Base-by-base conservation (phyloP, 2,113 vertebrate species). In the Shinisaurus crocodilurus region DNA sequence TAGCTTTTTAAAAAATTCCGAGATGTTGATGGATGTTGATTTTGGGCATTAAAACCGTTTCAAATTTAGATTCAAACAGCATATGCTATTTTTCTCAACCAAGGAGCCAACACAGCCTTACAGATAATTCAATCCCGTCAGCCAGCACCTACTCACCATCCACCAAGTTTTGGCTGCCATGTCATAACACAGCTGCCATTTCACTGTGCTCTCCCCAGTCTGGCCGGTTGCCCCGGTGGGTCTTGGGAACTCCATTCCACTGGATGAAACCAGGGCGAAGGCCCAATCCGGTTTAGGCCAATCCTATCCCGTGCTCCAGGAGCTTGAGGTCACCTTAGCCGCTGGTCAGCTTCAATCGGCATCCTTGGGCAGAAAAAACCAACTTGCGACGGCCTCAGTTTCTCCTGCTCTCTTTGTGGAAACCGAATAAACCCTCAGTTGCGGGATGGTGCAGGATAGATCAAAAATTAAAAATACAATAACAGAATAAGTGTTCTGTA, bases 131-230 rank as follows among this genome's bases (percentile, higher is more conserved):
- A 0, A 10, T 40, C n/a, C 27, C 3, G 3, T 0, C 9, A 1
- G 0, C 0, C 3, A 0, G 1, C 10, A 6, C 29, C 82, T 90
- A 98, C 98, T 99, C 95, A 99, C 98, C 99, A 99, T 99, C 98
- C 98, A 99, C 98, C 99, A 99, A 2, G 98, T 99, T 96, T 97
- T 98, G 60, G 98, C 98, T 2, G 96, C 98, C 96, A 97, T 95
- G 81, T 98, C 96, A 85, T 98, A 99, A 95, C 98, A 98, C 20
- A 99, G 97, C 95, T 99, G 98, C 98, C 99, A 99, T 92, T 97
- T 98, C 94, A 98, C 98, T 0, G 97, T 93, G 65, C 94, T 95
- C 95, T 97, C 94, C 0, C 96, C 93, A 0, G 88, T 93, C 0
- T 86, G 93, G 91, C 95, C 57, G 34, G 92, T 57, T 2, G 6